These are phyloP conservation scores for Phytoseiulus persimilis DNA, from an alignment of 2,888 invertebrate species.

Conservation along the genomic window DNA sequence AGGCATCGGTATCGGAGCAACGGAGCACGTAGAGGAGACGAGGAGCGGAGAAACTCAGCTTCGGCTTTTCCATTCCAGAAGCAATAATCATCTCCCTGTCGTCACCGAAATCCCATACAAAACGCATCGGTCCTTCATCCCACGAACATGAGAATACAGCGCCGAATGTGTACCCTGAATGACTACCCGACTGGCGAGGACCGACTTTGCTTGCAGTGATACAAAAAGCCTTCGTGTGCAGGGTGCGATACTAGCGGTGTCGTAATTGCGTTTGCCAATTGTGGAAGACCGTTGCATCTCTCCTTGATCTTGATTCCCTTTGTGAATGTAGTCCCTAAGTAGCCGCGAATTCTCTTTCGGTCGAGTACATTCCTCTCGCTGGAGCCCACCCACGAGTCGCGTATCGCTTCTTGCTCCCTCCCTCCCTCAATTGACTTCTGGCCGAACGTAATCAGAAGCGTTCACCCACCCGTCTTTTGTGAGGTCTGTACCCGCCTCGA, in stretches of 20 bases:
- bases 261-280: neutral
- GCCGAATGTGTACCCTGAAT: no score
- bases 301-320: neutral
- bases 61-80: no score
- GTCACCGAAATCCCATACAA: no score
- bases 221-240: neutral
- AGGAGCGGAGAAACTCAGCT: no score
- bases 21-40: no score
- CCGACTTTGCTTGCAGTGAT: neutral
- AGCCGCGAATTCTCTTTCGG: neutral
- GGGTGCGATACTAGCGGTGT: neutral
- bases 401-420: neutral
- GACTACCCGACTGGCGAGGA: no score
- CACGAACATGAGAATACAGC: no score
- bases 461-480: neutral
- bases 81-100: no score
- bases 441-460: neutral
- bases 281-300: neutral
- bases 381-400: neutral
- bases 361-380: neutral
- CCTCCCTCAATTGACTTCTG: neutral
- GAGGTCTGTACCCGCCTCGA: neutral
- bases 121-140: no score
- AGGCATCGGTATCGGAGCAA: no score
- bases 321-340: neutral